Evolutionary conservation across 2,888 invertebrate species (phyloP).

Genomic region (Leucophenga montana): DNA sequence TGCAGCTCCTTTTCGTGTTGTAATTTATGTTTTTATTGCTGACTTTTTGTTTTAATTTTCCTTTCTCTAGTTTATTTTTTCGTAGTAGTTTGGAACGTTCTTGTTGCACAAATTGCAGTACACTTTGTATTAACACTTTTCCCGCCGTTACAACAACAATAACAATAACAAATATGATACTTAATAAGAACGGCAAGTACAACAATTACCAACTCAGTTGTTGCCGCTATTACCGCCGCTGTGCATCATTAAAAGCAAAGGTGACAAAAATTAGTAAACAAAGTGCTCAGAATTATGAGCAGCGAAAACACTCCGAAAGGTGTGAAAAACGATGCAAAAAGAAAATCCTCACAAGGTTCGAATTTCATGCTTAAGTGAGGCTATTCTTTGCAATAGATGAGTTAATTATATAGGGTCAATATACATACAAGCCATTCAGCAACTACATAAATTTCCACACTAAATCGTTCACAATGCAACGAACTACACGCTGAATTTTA

Average conservation of each 20-base stretch:
- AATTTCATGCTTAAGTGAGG: constrained; percentile 8
- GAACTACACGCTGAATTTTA: too few relatives aligned
- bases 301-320: neutral
- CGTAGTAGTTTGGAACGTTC: constrained; percentile 34
- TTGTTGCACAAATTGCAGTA: constrained; percentile 64
- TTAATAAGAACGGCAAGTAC: constrained; percentile 36
- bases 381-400: neutral
- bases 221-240: constrained; percentile 39
- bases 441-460: too few relatives aligned
- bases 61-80: constrained; percentile 35
- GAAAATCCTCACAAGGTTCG: constrained; percentile 22
- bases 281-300: constrained; percentile 66
- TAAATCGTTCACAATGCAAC: too few relatives aligned
- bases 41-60: constrained; percentile 43
- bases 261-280: constrained; percentile 68
- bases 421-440: neutral
- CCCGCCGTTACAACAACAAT: constrained; percentile 17
- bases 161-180: neutral
- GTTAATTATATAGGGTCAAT: constrained; percentile 10
- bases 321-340: neutral
- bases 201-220: constrained; percentile 55
- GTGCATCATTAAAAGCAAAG: constrained; percentile 67
- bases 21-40: constrained; percentile 40
- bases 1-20: constrained; percentile 23
- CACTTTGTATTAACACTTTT: constrained; percentile 59